Evolutionary conservation across 2,113 vertebrate genomes (phyloP).

Genomic region (Zosterops japonicus): DNA sequence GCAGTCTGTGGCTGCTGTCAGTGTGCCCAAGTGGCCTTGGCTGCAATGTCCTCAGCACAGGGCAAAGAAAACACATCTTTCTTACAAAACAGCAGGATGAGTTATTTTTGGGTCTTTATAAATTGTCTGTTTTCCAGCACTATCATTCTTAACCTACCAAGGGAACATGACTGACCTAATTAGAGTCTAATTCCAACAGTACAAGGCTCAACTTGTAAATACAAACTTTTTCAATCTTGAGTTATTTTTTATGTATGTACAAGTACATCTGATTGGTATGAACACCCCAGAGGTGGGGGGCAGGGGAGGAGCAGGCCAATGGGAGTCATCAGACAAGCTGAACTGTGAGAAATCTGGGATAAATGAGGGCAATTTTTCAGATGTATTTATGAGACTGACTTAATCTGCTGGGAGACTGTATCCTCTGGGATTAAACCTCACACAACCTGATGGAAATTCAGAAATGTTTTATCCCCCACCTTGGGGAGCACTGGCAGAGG

Average conservation of each 20-base stretch:
- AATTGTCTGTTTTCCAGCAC: slow-evolving; percentile 38
- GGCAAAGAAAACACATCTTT: not conserved
- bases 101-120: slow-evolving; percentile 37
- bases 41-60: not conserved
- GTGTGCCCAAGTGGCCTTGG: not conserved
- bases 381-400: not conserved
- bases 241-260: not conserved
- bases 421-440: not conserved
- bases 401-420: not conserved
- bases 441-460: not conserved
- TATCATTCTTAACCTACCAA: slow-evolving; percentile 40
- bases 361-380: not conserved
- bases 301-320: not conserved
- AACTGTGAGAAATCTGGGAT: not conserved
- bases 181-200: slow-evolving; percentile 22
- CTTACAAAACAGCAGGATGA: slow-evolving; percentile 2
- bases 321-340: not conserved
- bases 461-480: not conserved
- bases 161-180: slow-evolving; percentile 59
- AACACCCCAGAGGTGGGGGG: not conserved
- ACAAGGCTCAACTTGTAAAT: not conserved
- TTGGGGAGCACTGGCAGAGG: not conserved
- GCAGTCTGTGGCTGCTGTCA: not conserved
- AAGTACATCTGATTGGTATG: not conserved
- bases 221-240: not conserved